Percentiles rank a stretch among this genome's conserved stretches.
Evolutionary conservation across 2,888 invertebrate genomes (phyloP).

Genomic region (Sarcophaga carnaria): DNA sequence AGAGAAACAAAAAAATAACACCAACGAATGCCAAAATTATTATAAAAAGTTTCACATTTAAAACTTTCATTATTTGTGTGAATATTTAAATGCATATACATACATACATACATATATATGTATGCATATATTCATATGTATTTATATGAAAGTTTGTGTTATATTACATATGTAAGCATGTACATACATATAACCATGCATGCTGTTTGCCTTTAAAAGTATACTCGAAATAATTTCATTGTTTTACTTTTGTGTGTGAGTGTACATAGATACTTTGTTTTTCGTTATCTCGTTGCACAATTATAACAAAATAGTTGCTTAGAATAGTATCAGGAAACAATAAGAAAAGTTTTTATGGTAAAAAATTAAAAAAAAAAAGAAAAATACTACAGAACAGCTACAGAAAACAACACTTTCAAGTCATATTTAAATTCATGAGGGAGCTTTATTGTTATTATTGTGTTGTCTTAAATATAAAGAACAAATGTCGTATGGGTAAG

Average conservation of each 20-base stretch:
- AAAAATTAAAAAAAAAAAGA: not conserved
- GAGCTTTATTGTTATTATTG: conserved; percentile 7
- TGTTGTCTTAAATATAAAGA: not conserved
- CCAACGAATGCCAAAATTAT: not conserved
- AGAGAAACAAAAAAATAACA: not conserved
- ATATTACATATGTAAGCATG: not conserved
- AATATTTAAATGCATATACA: too few species aligned
- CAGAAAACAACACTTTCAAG: conserved; percentile 17
- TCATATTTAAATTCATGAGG: conserved; percentile 6
- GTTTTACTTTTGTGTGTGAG: too few species aligned
- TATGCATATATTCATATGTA: too few species aligned
- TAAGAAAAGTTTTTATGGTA: conserved; percentile 3
- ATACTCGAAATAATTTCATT: too few species aligned
- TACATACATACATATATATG: too few species aligned
- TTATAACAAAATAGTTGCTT: conserved; percentile 31
- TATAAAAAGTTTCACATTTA: not conserved
- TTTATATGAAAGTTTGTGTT: too few species aligned
- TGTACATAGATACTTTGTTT: not conserved
- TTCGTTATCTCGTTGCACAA: conserved; percentile 30
- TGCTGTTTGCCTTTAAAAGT: too few species aligned
- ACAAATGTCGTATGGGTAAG: not conserved
- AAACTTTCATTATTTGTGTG: not conserved
- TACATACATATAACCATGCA: too few species aligned
- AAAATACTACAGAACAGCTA: not conserved
- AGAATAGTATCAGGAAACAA: conserved; percentile 6